These are phyloP conservation scores for Pogona vitticeps DNA, from an alignment of 2,113 vertebrate species.

Conservation along the genomic window DNA sequence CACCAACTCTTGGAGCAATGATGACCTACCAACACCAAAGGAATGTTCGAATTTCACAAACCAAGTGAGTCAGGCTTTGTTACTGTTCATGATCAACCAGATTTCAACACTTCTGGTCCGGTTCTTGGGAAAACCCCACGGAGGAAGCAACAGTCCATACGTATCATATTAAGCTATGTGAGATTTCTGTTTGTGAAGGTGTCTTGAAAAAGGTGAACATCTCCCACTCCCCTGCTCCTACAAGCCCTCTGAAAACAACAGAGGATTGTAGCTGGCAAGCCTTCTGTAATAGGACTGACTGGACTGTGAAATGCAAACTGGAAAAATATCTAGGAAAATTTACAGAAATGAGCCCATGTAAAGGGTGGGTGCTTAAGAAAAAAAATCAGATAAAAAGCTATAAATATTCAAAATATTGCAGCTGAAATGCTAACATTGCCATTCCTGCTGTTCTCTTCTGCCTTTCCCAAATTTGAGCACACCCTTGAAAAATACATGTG, in stretches of 20 bases:
- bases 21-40: constrained; percentile 19
- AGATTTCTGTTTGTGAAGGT: not conserved
- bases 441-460: not conserved
- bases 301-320: not conserved
- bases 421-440: not conserved
- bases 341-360: not conserved
- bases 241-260: not conserved
- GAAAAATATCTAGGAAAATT: not conserved
- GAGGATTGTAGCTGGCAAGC: not conserved
- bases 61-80: not conserved
- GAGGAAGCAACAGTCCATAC: not conserved
- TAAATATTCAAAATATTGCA: not conserved
- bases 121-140: not conserved
- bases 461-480: not conserved
- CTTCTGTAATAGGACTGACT: not conserved
- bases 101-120: constrained; percentile 3
- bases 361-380: not conserved
- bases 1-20: constrained; percentile 49
- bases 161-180: too few species aligned
- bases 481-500: not conserved
- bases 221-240: too few species aligned
- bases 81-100: constrained; percentile 17
- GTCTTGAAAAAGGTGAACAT: not conserved
- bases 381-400: not conserved
- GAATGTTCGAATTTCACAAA: constrained; percentile 38